These are phyloP conservation scores for Paralichthys olivaceus DNA, from an alignment of 2,113 vertebrate species.

Conservation along the genomic window DNA sequence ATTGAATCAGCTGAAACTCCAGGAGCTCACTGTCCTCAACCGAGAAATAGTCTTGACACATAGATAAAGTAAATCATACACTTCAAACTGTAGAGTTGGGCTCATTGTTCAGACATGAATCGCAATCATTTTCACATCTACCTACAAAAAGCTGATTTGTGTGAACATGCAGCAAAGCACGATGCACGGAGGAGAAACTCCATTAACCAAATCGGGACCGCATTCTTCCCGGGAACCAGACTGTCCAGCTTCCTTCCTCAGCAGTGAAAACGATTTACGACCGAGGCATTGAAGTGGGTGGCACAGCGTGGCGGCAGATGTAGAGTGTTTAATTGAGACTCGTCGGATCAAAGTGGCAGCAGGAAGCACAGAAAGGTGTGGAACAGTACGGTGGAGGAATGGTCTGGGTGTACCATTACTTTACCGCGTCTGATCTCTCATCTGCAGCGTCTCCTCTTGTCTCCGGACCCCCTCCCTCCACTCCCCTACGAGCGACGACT, in stretches of 20 bases:
- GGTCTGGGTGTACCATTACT: conserved; percentile 10
- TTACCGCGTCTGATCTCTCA: conserved; percentile 15
- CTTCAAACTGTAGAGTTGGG: background rate
- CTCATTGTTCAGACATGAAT: too few relatives aligned
- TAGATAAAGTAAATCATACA: background rate
- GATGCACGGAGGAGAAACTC: conserved; percentile 5
- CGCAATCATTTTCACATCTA: background rate
- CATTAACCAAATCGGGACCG: conserved; percentile 18
- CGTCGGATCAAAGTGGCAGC: conserved; percentile 66
- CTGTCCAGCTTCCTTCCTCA: conserved; percentile 33
- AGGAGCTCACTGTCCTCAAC: background rate
- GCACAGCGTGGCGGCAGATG: conserved; percentile 69
- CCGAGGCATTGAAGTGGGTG: conserved; percentile 66
- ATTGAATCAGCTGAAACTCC: background rate
- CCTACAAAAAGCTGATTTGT: background rate
- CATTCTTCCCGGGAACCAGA: conserved; percentile 42
- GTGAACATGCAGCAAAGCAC: conserved; percentile 18
- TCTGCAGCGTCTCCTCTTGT: background rate
- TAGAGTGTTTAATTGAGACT: conserved; percentile 58
- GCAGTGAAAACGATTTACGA: conserved; percentile 51
- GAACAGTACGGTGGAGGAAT: conserved; percentile 41
- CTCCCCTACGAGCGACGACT: conserved; percentile 7
- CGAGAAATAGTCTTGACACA: background rate
- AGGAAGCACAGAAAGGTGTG: conserved; percentile 59
- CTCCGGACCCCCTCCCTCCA: background rate